Base-by-base conservation (phyloP, 2,888 invertebrate species). In the Unio pictorum region DNA sequence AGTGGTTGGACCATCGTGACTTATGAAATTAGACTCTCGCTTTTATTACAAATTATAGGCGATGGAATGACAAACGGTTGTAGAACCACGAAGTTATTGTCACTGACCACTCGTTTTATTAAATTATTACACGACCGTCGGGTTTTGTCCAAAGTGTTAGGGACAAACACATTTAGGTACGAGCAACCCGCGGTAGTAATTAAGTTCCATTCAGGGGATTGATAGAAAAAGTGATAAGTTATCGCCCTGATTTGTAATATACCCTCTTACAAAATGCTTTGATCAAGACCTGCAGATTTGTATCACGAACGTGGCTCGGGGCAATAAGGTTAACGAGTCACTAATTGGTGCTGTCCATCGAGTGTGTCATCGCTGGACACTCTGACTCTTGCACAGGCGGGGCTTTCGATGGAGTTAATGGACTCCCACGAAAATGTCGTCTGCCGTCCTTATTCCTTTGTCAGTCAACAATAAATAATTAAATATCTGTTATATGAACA, bases 11-110 rank as follows among this genome's bases (percentile, higher is more conserved):
- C 45, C 45, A 45, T 45, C 45, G 77, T 77, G 77, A 77, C 77
- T 75, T 77, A 77, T 77, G 77, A 77, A 77, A 77, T 75, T 71
- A 77, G 74, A 77, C 77, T 77, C 75, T 73, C 77, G 66, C 71
- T 77, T 73, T 71, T 72, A 34, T 23, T 55, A 66, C 45, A 45
- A 45, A 45, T 45, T 45, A 45, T 45, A 45, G 45, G 45, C 11
- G 45, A 45, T 45, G 45, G 45, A 45, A 45, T 45, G 45, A 45
- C 45, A 45, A 45, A 45, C 45, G 45, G 11, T 15, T 45, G 45
- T 45, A 45, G 45, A 62, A 64, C 70, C 71, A 59, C 56, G 67
- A 60, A 70, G 75, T 73, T 73, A 75, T 64, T 77, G 77, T 77
- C 77, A 73, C 68, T 72, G 56, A 64, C 66, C 64, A 71, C 68